phyloP scores from a whole-genome alignment of 2,113 vertebrate genomes.

The Hyla sarda region DNA sequence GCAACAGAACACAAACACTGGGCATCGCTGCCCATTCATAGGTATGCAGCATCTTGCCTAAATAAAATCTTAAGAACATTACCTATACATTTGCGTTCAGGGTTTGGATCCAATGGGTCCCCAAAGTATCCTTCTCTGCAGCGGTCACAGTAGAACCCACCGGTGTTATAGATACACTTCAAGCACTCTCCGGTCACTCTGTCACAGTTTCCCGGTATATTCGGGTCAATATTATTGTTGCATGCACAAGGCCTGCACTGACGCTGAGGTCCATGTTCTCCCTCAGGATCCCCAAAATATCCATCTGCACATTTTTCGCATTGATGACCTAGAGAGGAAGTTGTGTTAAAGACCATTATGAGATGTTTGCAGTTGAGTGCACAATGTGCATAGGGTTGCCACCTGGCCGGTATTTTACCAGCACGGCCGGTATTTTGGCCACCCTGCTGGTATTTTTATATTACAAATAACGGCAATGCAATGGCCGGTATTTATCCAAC shows the following conservation, averaged over 20 bases:
- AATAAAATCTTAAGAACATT: conserved; percentile 17
- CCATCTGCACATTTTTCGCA: conserved; percentile 86
- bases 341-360: not conserved
- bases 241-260: conserved; percentile 83
- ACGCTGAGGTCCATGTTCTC: conserved; percentile 64
- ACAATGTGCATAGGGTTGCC: too few species aligned
- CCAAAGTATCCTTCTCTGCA: conserved; percentile 89
- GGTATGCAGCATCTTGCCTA: not conserved
- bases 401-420: too few species aligned
- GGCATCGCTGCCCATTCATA: not conserved
- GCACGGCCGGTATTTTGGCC: too few species aligned
- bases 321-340: conserved; percentile 72
- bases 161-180: conserved; percentile 90
- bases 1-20: too few species aligned
- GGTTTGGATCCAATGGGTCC: conserved; percentile 78
- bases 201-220: conserved; percentile 86
- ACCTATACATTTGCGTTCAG: conserved; percentile 79
- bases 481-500: too few species aligned
- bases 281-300: conserved; percentile 82
- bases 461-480: too few species aligned
- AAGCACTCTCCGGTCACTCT: conserved; percentile 84
- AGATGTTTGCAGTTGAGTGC: too few species aligned
- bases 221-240: conserved; percentile 77
- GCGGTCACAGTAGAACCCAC: conserved; percentile 84
- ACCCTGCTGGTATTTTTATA: too few species aligned